These are phyloP conservation scores for Lytechinus pictus DNA, from an alignment of 35 echinoderm and acorn worm genomes.

Conservation along the genomic window DNA sequence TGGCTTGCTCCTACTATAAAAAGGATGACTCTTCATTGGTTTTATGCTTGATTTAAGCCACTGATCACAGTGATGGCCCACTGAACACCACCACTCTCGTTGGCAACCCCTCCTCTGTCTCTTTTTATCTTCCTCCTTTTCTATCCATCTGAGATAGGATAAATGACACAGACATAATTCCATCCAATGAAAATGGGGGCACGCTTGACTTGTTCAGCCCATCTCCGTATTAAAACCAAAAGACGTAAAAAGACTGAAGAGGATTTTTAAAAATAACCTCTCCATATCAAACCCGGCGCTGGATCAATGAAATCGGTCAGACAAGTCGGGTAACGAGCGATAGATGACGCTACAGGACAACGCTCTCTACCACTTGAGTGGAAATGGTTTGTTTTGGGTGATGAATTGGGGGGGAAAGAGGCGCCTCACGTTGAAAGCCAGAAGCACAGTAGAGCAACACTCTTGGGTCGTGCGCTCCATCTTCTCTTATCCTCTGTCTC, in stretches of 20 bases:
- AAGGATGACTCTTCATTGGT: not conserved
- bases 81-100: not conserved
- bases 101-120: not conserved
- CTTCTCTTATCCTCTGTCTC: conserved; percentile 11
- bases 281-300: not conserved
- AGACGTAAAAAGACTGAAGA: not conserved
- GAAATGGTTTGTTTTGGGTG: not conserved
- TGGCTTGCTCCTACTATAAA: not conserved
- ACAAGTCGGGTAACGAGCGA: not conserved
- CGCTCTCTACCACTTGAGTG: not conserved
- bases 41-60: not conserved
- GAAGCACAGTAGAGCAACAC: not conserved
- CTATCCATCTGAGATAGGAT: not conserved
- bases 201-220: not conserved
- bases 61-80: not conserved
- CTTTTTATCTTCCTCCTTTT: no score
- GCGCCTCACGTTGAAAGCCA: not conserved
- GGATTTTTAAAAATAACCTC: not conserved
- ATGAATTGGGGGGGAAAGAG: not conserved
- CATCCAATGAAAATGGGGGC: conserved; percentile 28
- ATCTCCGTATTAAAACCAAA: not conserved
- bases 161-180: conserved; percentile 54
- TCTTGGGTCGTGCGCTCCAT: not conserved
- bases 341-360: not conserved
- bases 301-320: not conserved